phyloP scores from a whole-genome alignment of 53 echinoderm and acorn worm genomes.

The Holothuria leucospilota region DNA sequence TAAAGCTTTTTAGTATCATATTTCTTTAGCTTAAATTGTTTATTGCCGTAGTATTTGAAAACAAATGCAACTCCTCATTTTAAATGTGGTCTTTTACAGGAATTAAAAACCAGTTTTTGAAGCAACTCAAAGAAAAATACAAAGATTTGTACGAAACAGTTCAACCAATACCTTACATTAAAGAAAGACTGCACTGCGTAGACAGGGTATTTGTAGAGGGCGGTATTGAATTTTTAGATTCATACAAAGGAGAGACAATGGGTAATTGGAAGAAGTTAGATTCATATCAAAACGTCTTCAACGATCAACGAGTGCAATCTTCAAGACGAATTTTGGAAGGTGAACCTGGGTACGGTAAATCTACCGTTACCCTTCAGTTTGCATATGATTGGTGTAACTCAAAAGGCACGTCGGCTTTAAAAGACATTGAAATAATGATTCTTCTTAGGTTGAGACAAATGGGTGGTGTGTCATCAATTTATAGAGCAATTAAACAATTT shows the following conservation, averaged over 20 bases:
- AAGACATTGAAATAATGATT: slow-evolving; percentile 5
- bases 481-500: not conserved
- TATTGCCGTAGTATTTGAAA: no score
- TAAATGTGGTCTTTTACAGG: not conserved
- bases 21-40: no score
- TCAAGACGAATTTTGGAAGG: not conserved
- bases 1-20: no score
- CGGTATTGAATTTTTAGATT: not conserved
- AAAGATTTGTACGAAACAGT: not conserved
- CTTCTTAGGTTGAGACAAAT: not conserved
- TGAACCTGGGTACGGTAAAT: slow-evolving; percentile 7
- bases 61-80: no score
- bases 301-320: not conserved
- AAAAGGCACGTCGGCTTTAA: not conserved
- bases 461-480: not conserved
- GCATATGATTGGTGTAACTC: not conserved
- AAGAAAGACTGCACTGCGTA: slow-evolving; percentile 2
- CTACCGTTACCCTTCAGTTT: not conserved
- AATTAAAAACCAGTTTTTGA: not conserved
- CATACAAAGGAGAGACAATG: not conserved
- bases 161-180: slow-evolving; percentile 23
- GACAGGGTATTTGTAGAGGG: slow-evolving; percentile 9
- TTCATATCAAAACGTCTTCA: not conserved
- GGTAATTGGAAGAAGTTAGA: not conserved
- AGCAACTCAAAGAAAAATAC: not conserved